Conservation (phyloP, 1,140 invertebrate genomes). For the Dreissena polymorpha region DNA sequence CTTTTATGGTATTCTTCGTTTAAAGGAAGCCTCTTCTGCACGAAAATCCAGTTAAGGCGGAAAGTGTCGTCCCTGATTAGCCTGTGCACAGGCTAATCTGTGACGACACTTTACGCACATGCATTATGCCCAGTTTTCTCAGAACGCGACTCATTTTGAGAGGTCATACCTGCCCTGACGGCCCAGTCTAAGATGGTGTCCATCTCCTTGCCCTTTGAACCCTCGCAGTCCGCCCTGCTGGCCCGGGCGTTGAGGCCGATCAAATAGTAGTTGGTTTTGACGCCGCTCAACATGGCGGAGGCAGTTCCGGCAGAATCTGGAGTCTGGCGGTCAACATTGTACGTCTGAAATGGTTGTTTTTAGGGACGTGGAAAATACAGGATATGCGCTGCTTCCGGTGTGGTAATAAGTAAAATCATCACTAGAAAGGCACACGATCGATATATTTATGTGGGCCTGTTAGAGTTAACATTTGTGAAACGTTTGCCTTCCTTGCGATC, state of each 20-base stretch:
- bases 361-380: background rate
- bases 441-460: background rate
- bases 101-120: no score
- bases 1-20: no score
- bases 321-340: constrained; percentile 92
- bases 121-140: no score
- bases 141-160: no score
- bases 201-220: constrained; percentile 8
- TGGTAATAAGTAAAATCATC: background rate
- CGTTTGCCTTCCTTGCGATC: no score
- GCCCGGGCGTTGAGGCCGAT: constrained; percentile 89
- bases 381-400: no score
- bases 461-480: background rate
- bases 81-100: no score
- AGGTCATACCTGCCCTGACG: constrained; percentile 21
- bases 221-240: constrained; percentile 72
- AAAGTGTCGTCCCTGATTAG: no score
- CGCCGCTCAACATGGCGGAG: constrained; percentile 91
- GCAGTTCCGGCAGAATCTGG: constrained; percentile 94
- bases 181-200: constrained; percentile 47
- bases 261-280: constrained; percentile 91
- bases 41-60: no score
- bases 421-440: no score
- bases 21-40: no score
- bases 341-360: constrained; percentile 85